phyloP scores from a whole-genome alignment of 2,888 invertebrate species.

The Orchesellides sinensis region DNA sequence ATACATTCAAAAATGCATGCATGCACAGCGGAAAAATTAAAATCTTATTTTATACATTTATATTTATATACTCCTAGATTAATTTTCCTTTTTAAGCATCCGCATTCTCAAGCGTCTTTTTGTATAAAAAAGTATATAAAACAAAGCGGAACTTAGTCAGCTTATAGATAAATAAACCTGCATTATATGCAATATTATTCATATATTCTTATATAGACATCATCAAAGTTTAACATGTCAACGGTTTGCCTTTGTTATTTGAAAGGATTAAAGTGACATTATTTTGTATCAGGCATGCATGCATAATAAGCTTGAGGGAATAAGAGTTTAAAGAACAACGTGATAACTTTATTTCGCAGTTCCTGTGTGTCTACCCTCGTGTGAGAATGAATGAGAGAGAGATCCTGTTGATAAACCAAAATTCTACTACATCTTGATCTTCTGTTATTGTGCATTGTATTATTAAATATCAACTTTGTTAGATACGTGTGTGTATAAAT shows the following conservation, averaged over 20 bases:
- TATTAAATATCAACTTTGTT: conserved; percentile 1
- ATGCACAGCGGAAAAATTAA: background rate
- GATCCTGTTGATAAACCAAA: conserved; percentile 45
- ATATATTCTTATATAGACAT: background rate
- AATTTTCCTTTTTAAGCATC: no score
- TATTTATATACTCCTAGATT: no score
- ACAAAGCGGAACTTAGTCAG: conserved; percentile 22
- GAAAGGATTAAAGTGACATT: conserved; percentile 60
- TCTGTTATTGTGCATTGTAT: background rate
- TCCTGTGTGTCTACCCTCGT: conserved; percentile 8
- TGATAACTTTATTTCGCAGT: conserved; percentile 50
- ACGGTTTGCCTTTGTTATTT: conserved; percentile 41
- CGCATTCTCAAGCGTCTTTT: background rate
- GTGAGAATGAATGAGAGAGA: conserved; percentile 31
- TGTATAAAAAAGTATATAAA: background rate
- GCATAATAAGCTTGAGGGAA: conserved; percentile 41
- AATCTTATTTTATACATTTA: background rate
- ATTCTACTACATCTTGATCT: background rate
- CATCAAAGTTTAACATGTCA: background rate
- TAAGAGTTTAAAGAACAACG: conserved; percentile 25
- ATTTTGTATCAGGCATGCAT: conserved; percentile 53
- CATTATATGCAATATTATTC: background rate
- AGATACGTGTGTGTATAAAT: conserved; percentile 35
- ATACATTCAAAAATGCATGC: background rate
- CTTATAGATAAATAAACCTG: no score